Evolutionary conservation across 2,888 invertebrate species (phyloP), one percentile per base, ranked within the genome.

Genomic region (Leptinotarsa peninsularis): DNA sequence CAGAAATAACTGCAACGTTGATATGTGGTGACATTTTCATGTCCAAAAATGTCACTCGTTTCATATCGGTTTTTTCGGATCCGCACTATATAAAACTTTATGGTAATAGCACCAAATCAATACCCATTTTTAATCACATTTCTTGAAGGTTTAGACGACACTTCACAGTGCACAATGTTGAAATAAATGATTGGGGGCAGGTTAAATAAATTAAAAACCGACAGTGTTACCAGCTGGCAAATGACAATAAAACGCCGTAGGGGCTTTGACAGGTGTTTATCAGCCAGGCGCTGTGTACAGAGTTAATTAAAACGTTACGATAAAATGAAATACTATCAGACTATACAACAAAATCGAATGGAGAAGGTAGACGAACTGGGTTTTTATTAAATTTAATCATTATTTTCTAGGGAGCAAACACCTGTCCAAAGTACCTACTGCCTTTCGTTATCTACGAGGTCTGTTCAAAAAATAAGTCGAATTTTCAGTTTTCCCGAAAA

Each of bases 231-330:
- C 58, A 58, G 58, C 23, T 58, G 58, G 21, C 58, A 14, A 58
- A 58, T 58, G 58, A 58, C 23, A 58, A 58, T 58, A 58, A 58
- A 58, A 58, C 58, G 58, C 23, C 15, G 58, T 23, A 4, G 23
- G 58, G 58, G 58, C 58, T 58, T 58, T 58, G 58, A 58, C 58
- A 58, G 58, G 58, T 58, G 58, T 58, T 58, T 58, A 27, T 58
- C 58, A 58, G 58, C 14, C 58, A 58, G 58, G 58, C 58, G 58
- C 21, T 58, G 58, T 58, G 58, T 58, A 23, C 58, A 4, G 58
- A 58, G 58, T 58, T 27, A 58, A 58, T 58, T 58, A 58, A 58
- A 58, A 58, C 58, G 58, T 23, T 58, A 13, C 58, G 23, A 58
- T 58, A 58, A 58, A 58, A 58, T 58, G 21, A 58, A 58, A 58